These are phyloP conservation scores for Rhynchonema sp. DNA, from an alignment of 2,888 invertebrate genomes.

Conservation along the genomic window DNA sequence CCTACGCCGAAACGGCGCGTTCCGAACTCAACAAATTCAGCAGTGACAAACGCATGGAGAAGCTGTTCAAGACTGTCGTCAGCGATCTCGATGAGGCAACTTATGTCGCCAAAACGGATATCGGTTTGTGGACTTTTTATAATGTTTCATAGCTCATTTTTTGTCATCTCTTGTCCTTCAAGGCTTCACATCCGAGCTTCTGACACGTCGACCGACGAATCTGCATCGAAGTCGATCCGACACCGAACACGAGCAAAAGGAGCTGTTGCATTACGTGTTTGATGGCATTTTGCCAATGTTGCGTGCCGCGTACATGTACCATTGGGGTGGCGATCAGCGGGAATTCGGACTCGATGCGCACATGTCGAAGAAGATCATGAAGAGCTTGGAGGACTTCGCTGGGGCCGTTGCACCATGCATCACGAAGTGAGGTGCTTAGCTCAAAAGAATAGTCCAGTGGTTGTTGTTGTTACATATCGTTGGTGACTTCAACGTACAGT, in stretches of 20 bases:
- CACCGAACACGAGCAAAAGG: constrained; percentile 1
- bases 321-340: constrained; percentile 10
- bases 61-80: neutral
- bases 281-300: constrained; percentile 27
- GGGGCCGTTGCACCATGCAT: no score
- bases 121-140: no score
- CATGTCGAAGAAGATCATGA: neutral
- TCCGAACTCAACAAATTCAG: constrained; percentile 16
- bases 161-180: no score
- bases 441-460: no score
- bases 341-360: no score
- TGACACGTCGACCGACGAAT: neutral
- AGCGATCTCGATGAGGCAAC: neutral
- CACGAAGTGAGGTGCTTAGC: no score
- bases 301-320: constrained; percentile 25
- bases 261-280: constrained; percentile 24
- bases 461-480: no score
- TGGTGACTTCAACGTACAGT: no score
- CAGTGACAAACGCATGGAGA: neutral
- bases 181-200: neutral
- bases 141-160: no score
- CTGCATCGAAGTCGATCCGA: constrained; percentile 3
- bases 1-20: constrained; percentile 17
- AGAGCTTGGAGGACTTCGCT: neutral
- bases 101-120: no score